These are phyloP conservation scores for Prietella phreatophila DNA, from an alignment of 2,113 vertebrate species.

Conservation along the genomic window DNA sequence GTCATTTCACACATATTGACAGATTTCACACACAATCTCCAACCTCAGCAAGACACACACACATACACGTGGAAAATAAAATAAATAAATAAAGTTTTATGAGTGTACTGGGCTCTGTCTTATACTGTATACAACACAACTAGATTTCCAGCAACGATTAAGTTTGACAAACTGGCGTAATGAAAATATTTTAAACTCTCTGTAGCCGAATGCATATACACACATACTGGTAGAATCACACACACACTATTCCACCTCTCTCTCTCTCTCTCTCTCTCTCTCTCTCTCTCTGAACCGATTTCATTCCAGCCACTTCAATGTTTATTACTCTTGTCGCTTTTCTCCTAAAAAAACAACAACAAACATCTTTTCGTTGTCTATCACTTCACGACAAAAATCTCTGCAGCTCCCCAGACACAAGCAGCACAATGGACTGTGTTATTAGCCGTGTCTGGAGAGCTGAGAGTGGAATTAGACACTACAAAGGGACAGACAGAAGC, in stretches of 20 bases:
- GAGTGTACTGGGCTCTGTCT: background rate
- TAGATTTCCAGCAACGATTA: background rate
- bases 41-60: conserved; percentile 37
- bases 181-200: background rate
- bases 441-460: conserved; percentile 45
- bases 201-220: background rate
- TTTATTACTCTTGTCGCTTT: conserved; percentile 41
- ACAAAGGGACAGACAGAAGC: conserved; percentile 40
- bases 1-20: conserved; percentile 51
- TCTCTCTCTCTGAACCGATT: conserved; percentile 19
- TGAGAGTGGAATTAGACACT: conserved; percentile 44
- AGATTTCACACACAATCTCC: conserved; percentile 49
- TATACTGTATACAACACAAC: background rate
- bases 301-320: conserved; percentile 35
- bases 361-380: conserved; percentile 33
- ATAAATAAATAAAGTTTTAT: background rate
- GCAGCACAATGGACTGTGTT: conserved; percentile 32
- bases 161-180: background rate
- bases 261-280: too few relatives aligned
- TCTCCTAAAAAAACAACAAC: conserved; percentile 7
- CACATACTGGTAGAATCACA: too few relatives aligned
- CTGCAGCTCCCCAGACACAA: conserved; percentile 40
- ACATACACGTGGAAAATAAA: background rate
- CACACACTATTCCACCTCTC: background rate
- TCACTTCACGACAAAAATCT: conserved; percentile 40